Evolutionary conservation across 2,888 invertebrate species (phyloP).

Genomic region (Oscheius sp.): DNA sequence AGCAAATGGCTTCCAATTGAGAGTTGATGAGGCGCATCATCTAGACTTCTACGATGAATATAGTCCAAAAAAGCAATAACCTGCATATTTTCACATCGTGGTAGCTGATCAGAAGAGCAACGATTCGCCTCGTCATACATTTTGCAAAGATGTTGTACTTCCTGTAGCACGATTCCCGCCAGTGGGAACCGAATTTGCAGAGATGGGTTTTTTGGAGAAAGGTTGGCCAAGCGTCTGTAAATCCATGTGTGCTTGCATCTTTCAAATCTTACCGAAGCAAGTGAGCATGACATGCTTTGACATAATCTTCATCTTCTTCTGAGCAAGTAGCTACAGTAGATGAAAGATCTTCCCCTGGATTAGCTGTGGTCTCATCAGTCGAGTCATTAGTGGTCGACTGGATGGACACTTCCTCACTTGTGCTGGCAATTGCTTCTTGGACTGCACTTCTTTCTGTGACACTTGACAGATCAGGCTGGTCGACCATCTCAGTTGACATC

Average conservation of each 20-base stretch:
- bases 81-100: constrained; percentile 13
- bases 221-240: constrained; percentile 1
- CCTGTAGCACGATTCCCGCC: neutral
- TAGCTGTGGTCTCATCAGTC: neutral
- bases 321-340: neutral
- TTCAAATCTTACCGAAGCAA: constrained; percentile 1
- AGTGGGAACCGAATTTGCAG: constrained; percentile 19
- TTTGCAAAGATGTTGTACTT: constrained; percentile 19
- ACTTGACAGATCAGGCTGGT: neutral
- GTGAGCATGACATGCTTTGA: constrained; percentile 19
- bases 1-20: constrained; percentile 25
- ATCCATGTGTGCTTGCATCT: neutral
- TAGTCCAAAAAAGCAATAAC: neutral
- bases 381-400: neutral
- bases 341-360: neutral
- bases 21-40: constrained; percentile 10
- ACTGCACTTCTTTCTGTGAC: neutral
- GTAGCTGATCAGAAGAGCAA: constrained; percentile 18
- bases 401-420: neutral
- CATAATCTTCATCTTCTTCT: constrained; percentile 24
- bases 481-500: neutral
- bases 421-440: too few relatives aligned
- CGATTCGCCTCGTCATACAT: constrained; percentile 19
- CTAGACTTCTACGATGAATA: neutral
- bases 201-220: neutral